Conservation (phyloP, 2,113 vertebrate species). For the Ceyx melanurus region DNA sequence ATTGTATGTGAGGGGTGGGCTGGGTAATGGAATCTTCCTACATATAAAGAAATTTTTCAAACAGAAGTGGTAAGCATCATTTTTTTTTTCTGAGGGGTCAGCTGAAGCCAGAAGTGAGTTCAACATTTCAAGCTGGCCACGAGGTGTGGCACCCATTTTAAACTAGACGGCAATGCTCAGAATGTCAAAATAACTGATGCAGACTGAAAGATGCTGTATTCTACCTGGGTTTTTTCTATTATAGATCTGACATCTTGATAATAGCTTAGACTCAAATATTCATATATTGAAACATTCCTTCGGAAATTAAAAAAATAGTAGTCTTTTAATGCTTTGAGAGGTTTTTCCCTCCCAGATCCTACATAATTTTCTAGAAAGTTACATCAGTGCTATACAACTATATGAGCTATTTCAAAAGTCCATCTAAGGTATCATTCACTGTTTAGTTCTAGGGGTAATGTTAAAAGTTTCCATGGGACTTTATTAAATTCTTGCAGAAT, state of each 20-base stretch:
- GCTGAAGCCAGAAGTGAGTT: background rate
- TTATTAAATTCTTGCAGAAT: constrained; percentile 31
- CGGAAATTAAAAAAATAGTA: background rate
- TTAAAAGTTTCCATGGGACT: constrained; percentile 22
- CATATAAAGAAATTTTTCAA: background rate
- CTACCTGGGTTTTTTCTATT: constrained; percentile 36
- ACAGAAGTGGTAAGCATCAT: constrained; percentile 10
- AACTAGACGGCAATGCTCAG: constrained; percentile 10
- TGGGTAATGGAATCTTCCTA: background rate
- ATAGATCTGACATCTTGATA: background rate
- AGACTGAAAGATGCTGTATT: background rate
- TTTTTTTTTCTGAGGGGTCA: background rate
- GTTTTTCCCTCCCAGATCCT: background rate
- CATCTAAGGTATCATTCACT: background rate
- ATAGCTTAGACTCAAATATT: background rate
- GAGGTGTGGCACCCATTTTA: background rate
- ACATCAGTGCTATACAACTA: background rate
- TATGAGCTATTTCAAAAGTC: background rate
- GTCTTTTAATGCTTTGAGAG: background rate
- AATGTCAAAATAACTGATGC: background rate
- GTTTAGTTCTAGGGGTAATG: background rate
- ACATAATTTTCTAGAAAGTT: background rate
- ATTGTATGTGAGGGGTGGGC: accelerated
- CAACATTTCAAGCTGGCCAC: background rate
- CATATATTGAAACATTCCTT: constrained; percentile 7